phyloP scores from a whole-genome alignment of 2,888 invertebrate genomes.

The Ernsta delagoae region DNA sequence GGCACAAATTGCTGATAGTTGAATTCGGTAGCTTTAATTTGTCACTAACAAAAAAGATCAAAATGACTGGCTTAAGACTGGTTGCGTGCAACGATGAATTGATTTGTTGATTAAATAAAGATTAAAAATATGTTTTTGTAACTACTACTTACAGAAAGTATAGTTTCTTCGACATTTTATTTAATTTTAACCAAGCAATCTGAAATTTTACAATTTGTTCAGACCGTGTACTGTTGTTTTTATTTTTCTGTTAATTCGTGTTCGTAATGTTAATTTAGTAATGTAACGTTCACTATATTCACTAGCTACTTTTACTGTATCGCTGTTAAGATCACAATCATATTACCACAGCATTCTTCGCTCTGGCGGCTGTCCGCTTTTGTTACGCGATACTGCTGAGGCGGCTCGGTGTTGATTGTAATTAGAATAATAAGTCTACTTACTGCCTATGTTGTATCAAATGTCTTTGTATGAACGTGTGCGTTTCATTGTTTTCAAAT shows the following conservation, averaged over 20 bases:
- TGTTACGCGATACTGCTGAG: constrained; percentile 48
- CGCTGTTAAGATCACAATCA: not conserved
- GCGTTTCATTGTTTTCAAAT: constrained; percentile 15
- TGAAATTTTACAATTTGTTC: not conserved
- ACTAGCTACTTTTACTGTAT: not conserved
- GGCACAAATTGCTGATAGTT: constrained; percentile 27
- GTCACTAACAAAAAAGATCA: constrained; percentile 34
- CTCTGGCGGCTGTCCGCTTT: constrained; percentile 1
- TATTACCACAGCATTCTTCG: constrained; percentile 9
- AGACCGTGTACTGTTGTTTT: not conserved
- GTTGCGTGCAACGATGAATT: constrained; percentile 16
- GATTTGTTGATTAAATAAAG: constrained; percentile 9
- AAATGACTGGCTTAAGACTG: constrained; percentile 24
- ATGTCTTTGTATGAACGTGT: constrained; percentile 43
- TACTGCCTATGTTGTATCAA: constrained; percentile 44
- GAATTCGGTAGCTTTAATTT: constrained; percentile 32
- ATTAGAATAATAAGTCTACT: constrained; percentile 41
- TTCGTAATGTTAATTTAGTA: not conserved
- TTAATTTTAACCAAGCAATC: not conserved
- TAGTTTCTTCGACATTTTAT: not conserved
- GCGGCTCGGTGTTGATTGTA: constrained; percentile 56
- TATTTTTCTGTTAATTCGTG: not conserved
- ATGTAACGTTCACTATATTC: not conserved
- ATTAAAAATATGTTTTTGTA: constrained; percentile 5
- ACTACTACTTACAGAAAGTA: not conserved